Evolutionary conservation across 2,113 vertebrate species (phyloP).

Genomic region (Corynorhinus townsendii): DNA sequence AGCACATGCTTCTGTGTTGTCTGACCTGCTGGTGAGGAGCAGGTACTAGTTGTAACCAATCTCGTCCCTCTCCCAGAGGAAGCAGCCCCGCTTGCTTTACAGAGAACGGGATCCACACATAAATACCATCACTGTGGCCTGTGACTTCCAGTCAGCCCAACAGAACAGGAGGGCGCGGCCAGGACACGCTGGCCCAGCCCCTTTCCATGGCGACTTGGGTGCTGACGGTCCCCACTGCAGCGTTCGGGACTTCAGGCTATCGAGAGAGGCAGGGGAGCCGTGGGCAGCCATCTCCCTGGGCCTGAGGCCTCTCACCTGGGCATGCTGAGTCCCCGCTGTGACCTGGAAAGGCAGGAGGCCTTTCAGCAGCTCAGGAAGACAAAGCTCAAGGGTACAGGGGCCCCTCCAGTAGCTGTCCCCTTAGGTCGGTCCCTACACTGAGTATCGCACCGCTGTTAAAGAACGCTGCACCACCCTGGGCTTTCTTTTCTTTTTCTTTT

Average conservation of each 20-base stretch:
- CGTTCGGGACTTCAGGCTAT: background rate
- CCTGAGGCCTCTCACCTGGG: background rate
- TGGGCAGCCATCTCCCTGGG: background rate
- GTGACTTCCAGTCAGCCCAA: background rate
- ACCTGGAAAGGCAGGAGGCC: background rate
- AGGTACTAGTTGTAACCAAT: rapidly evolving
- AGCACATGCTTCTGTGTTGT: rapidly evolving
- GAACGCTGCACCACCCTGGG: background rate
- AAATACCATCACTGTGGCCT: background rate
- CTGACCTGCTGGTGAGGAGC: background rate
- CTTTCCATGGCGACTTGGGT: too few species aligned
- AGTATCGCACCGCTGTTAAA: background rate
- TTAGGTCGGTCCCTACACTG: background rate
- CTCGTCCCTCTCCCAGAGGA: too few species aligned
- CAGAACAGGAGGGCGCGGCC: rapidly evolving
- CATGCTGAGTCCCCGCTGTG: rapidly evolving
- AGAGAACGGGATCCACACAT: background rate
- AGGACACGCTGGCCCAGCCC: rapidly evolving
- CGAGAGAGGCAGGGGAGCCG: background rate
- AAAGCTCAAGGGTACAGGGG: background rate
- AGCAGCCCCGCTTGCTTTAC: background rate
- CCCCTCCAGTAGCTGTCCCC: rapidly evolving
- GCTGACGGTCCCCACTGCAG: rapidly evolving
- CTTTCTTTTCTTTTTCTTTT: too few species aligned
- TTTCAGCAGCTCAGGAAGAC: background rate